Base-by-base conservation (phyloP, 1,140 invertebrate genomes). In the Phthorimaea operculella region DNA sequence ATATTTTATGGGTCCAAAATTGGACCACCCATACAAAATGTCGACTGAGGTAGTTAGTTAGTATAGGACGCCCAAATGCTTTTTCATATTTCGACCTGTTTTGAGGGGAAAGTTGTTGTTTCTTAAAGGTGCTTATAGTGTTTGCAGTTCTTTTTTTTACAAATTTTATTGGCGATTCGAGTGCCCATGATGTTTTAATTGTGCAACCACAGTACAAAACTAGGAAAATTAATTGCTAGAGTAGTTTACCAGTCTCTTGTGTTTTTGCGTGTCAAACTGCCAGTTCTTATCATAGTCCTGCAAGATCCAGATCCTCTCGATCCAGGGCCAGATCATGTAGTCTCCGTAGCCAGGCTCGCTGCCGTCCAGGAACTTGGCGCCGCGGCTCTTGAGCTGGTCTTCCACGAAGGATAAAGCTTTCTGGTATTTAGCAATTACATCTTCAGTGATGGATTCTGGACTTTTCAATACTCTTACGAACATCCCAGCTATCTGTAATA, bases 271-370 rank as follows among this genome's bases (percentile, higher is more conserved):
- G 47, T 77, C 71, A 36, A 81, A 67, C 28, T 54, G 63, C 4
- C 59, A 17, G 12, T 51, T 64, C 5, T 64, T 49, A 17, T 74
- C 64, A 0, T 57, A 44, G 14, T 72, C 60, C 15, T 62, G 55
- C 45, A 88, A 63, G 52, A 87, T 85, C 0, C 89, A 74, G 6
- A 80, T 18, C 61, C 93, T 88, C 76, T 96, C 94, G 64, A 92
- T 92, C 93, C 93, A 96, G 1, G 94, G 94, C 94, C 94, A 96
- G 55, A 96, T 92, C 93, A 95, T 95, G 55, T 93, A 92, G 75
- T 96, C 94, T n/a, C 92, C 86, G 88, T 93, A 93, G n/a, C 92
- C 93, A 5, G 93, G 92, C 55, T 88, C 81, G 9, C 78, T 68
- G 44, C 93, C 93, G 60, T 87, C 88, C 68, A 93, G 91, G 68